phyloP scores from a whole-genome alignment of 1,140 invertebrate genomes.

The Rhyacophila brunnea region DNA sequence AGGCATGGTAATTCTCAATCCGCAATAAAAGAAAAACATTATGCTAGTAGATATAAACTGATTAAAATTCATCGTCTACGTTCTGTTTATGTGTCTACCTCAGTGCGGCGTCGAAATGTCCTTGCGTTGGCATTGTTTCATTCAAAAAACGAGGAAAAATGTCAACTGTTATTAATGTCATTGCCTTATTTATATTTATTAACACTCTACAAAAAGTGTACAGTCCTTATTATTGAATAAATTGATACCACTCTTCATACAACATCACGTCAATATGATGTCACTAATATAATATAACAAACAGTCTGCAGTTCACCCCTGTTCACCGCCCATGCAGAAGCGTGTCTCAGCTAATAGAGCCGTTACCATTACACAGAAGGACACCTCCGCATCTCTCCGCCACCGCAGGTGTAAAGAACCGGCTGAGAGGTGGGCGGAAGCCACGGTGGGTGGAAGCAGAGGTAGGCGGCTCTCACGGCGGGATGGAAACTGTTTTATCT shows the following conservation, averaged over 20 bases:
- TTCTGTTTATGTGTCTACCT: too few relatives aligned
- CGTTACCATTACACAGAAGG: conserved; percentile 4
- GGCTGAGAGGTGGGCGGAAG: neutral
- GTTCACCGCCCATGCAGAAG: neutral
- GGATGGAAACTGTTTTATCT: conserved; percentile 22
- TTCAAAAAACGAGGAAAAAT: too few relatives aligned
- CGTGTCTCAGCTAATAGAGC: conserved; percentile 2
- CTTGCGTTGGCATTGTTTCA: too few relatives aligned
- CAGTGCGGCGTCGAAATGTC: too few relatives aligned
- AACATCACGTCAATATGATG: neutral
- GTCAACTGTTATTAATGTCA: too few relatives aligned
- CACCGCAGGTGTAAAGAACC: neutral
- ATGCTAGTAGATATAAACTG: too few relatives aligned
- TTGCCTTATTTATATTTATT: too few relatives aligned
- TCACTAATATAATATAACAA: neutral
- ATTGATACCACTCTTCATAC: neutral
- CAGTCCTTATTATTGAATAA: too few relatives aligned
- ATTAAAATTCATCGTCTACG: too few relatives aligned
- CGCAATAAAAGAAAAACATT: too few relatives aligned
- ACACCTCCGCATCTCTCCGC: neutral
- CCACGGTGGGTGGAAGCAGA: neutral
- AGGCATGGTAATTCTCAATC: too few relatives aligned
- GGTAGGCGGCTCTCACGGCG: neutral
- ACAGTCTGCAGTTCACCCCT: neutral
- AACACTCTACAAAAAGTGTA: too few relatives aligned